Conservation (phyloP, 2,113 vertebrate genomes). For the Conger conger region DNA sequence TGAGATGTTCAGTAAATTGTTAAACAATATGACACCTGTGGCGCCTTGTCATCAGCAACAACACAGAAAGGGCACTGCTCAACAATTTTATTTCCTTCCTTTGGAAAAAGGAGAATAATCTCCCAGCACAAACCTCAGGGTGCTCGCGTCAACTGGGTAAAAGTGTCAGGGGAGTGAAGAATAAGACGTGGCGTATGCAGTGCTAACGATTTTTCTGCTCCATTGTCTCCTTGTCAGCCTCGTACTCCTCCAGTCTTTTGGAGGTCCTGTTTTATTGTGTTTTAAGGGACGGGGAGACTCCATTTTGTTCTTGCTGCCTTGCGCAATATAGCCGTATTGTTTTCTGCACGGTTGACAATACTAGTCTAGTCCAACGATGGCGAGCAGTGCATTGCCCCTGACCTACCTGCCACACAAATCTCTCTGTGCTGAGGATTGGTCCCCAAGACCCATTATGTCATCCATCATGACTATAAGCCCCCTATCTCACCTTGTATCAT, state of each 20-base stretch:
- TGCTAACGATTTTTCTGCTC: conserved; percentile 40
- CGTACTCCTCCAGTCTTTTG: not conserved
- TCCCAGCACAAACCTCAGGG: conserved; percentile 14
- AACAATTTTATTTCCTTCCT: not conserved
- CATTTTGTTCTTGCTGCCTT: conserved; percentile 21
- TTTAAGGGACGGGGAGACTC: not conserved
- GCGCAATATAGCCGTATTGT: not conserved
- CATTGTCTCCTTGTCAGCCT: conserved; percentile 30
- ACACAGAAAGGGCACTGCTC: conserved; percentile 9
- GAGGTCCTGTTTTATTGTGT: conserved; percentile 17
- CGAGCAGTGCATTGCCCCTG: conserved; percentile 36
- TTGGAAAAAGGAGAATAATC: conserved; percentile 25
- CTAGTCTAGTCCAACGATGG: not conserved
- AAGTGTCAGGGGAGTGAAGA: conserved; percentile 26
- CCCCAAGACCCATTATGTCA: conserved; percentile 39
- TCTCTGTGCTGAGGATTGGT: conserved; percentile 28
- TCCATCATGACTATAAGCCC: conserved; percentile 57
- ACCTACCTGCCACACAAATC: conserved; percentile 30
- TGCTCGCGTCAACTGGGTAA: conserved; percentile 16
- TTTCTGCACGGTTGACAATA: not conserved
- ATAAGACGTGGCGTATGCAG: conserved; percentile 24
- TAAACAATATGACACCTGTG: conserved; percentile 46
- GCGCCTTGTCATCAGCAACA: conserved; percentile 23
- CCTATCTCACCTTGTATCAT: conserved; percentile 50
- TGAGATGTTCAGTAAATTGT: conserved; percentile 46